Conservation (phyloP, 1,140 invertebrate genomes). For the Drosophila elegans region DNA sequence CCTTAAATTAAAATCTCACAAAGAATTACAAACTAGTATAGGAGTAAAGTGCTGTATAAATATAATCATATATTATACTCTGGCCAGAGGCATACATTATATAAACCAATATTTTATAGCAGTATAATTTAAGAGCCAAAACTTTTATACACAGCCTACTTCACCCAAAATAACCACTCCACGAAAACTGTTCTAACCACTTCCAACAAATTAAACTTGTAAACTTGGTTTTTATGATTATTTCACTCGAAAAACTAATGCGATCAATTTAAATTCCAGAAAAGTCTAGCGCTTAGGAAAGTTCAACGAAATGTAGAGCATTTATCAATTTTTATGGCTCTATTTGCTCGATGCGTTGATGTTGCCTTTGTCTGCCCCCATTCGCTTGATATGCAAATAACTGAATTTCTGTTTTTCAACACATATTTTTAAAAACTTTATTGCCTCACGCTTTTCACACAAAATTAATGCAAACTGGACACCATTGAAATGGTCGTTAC, state of each 20-base stretch:
- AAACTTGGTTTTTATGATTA: slow-evolving; percentile 49
- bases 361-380: slow-evolving; percentile 31
- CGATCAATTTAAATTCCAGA: slow-evolving; percentile 44
- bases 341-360: slow-evolving; percentile 49
- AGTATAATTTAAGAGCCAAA: neutral
- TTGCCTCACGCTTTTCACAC: slow-evolving; percentile 58
- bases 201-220: slow-evolving; percentile 45
- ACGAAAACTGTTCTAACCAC: slow-evolving; percentile 14
- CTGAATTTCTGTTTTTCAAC: slow-evolving; percentile 70
- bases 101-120: no score
- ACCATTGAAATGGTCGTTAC: slow-evolving; percentile 49
- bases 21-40: no score
- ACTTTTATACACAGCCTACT: neutral
- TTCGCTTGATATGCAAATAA: slow-evolving; percentile 76
- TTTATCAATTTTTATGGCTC: slow-evolving; percentile 77
- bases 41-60: no score
- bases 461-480: slow-evolving; percentile 72
- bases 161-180: slow-evolving; percentile 8
- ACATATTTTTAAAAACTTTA: slow-evolving; percentile 75
- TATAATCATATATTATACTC: no score
- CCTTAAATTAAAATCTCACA: no score
- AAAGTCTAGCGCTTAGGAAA: slow-evolving; percentile 43
- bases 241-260: slow-evolving; percentile 41
- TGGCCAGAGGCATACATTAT: no score
- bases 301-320: slow-evolving; percentile 56